phyloP scores from a whole-genome alignment of 37 sponge, comb jelly and placozoan genomes.

The Hexactinellida sp. region DNA sequence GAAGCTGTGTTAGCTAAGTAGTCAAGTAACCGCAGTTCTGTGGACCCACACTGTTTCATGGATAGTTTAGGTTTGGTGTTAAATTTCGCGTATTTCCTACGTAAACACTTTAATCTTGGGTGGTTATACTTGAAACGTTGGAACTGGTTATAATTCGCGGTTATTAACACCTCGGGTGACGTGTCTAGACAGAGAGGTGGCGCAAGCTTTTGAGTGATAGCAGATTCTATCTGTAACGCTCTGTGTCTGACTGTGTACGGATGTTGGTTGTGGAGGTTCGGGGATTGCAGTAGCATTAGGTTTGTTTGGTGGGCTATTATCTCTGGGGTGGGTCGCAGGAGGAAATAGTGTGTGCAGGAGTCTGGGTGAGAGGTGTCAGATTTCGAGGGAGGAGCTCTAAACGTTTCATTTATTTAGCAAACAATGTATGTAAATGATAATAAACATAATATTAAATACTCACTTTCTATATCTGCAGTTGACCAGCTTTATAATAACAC shows the following conservation, averaged over 20 bases:
- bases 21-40: background rate
- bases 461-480: background rate
- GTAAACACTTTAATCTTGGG: background rate
- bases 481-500: background rate
- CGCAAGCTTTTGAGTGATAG: background rate
- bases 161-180: background rate
- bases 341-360: background rate
- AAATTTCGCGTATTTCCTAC: background rate
- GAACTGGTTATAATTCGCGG: conserved; percentile 1
- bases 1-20: background rate
- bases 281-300: background rate
- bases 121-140: conserved; percentile 15
- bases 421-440: background rate
- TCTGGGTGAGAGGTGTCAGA: background rate
- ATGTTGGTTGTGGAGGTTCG: background rate
- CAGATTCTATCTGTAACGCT: background rate
- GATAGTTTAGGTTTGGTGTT: background rate
- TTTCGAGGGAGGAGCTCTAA: background rate
- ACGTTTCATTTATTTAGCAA: background rate
- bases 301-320: background rate
- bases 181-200: conserved; percentile 9
- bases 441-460: background rate
- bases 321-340: background rate
- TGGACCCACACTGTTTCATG: background rate
- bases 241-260: background rate